Evolutionary conservation across 2,888 invertebrate species (phyloP).

Genomic region (Stegana nigrithorax): DNA sequence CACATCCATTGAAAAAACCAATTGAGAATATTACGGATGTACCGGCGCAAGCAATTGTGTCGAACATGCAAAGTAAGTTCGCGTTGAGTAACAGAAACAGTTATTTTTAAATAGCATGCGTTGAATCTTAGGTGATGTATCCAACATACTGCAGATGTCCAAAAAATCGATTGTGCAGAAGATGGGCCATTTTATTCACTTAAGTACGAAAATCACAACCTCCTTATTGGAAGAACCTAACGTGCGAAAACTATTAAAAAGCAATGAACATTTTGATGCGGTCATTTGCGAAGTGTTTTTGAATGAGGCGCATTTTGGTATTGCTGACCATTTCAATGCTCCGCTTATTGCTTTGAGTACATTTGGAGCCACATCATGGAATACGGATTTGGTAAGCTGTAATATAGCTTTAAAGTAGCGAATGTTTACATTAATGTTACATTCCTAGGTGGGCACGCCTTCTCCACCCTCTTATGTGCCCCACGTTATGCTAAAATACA

Average conservation of each 20-base stretch:
- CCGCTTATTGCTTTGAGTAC: constrained; percentile 47
- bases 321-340: constrained; percentile 48
- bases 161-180: too few relatives aligned
- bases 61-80: too few relatives aligned
- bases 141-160: too few relatives aligned
- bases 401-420: constrained; percentile 61
- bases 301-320: constrained; percentile 60
- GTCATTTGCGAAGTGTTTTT: constrained; percentile 62
- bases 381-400: constrained; percentile 42
- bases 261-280: constrained; percentile 61
- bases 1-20: too few relatives aligned
- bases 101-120: too few relatives aligned
- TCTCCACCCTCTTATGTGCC: constrained; percentile 59
- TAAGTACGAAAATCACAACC: too few relatives aligned
- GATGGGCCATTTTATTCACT: too few relatives aligned
- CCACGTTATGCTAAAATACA: constrained; percentile 44
- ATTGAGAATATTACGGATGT: too few relatives aligned
- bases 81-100: too few relatives aligned
- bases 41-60: too few relatives aligned
- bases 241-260: constrained; percentile 45
- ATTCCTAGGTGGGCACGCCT: constrained; percentile 45
- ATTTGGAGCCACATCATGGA: constrained; percentile 51
- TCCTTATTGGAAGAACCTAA: constrained; percentile 38
- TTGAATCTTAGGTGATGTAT: too few relatives aligned
- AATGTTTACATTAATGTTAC: constrained; percentile 28